Base-by-base conservation (phyloP, 2,797 vertebrate species). In the Pterois miles region DNA sequence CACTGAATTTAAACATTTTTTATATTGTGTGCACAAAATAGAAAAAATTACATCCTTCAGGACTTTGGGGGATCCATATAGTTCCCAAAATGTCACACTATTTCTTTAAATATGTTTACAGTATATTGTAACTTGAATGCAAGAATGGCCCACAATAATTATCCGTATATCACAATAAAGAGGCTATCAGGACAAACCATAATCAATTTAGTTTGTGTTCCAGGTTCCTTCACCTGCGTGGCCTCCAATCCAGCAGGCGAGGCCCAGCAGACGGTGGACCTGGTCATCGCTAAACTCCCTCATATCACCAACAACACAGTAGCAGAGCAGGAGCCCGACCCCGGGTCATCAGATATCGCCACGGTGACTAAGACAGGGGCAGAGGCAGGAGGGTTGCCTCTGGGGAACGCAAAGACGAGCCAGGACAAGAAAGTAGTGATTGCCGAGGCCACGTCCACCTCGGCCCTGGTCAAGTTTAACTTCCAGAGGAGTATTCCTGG, bases 401-500 rank as follows among this genome's bases (percentile, higher is more conserved):
- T 97, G 0, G 96, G 97, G 71, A 97, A 97, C 38, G 93, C 96
- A 0, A 99, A 99, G 94, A 92, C 96, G 1, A 96, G 95, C 88
- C 97, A 95, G 86, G 98, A 99, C 77, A 99, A 98, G 94, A 97
- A 97, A 81, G 98, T 99, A 56, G 96, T 98, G 0, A 95, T 97
- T 2, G 96, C 97, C 0, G 98, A 99, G 90, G 96, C 97, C 48
- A 98, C 98, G 0, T 97, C 98, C 0, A 98, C 97, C 16, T 98
- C 98, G 0, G 98, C 95, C 18, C 91, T 99, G 81, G 96, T 99
- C 83, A 98, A 97, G 90, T 99, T 99, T 86, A 98, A 98, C 93
- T 98, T 99, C 92, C 98, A 99, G 93, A 96, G 97, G 92, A 98
- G 97, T 86, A 99, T 99, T 74, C 98, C 98, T 0, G 98, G 98